These are phyloP conservation scores for Lipophrys pholis DNA, from an alignment of 2,113 vertebrate species.

Conservation along the genomic window DNA sequence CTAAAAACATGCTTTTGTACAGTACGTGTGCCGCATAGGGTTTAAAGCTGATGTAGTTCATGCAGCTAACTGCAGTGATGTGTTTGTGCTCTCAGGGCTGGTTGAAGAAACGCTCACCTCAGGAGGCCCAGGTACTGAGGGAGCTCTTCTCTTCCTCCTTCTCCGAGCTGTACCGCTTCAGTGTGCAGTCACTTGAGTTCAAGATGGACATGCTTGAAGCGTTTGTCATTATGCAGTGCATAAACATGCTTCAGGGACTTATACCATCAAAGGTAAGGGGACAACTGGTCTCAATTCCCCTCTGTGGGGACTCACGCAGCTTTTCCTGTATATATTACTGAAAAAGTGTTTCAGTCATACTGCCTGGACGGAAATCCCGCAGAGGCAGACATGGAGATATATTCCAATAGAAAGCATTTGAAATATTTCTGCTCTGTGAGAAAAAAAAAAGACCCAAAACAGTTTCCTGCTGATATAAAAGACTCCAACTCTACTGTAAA, in stretches of 20 bases:
- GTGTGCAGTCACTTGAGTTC: constrained; percentile 87
- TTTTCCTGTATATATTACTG: not conserved
- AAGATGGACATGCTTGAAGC: constrained; percentile 93
- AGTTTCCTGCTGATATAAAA: not conserved
- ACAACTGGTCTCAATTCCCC: not conserved
- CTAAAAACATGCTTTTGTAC: too few species aligned
- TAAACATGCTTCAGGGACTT: constrained; percentile 93
- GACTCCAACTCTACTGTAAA: too few species aligned
- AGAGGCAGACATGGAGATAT: not conserved
- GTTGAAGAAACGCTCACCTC: constrained; percentile 85
- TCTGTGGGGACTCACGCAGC: not conserved
- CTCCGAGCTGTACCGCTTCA: constrained; percentile 87
- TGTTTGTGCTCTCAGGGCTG: constrained; percentile 85
- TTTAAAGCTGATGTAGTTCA: not conserved
- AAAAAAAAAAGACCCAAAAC: not conserved
- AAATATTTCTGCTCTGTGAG: not conserved
- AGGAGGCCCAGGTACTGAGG: constrained; percentile 87
- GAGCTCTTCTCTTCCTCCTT: constrained; percentile 89
- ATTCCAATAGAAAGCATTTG: not conserved
- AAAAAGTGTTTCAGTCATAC: not conserved
- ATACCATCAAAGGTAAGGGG: constrained; percentile 88
- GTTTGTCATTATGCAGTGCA: constrained; percentile 93
- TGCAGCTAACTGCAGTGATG: constrained; percentile 4
- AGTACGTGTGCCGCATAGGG: too few species aligned
- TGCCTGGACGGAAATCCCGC: not conserved